Conservation (phyloP, 2,888 invertebrate species). For the Antheraea yamamai region DNA sequence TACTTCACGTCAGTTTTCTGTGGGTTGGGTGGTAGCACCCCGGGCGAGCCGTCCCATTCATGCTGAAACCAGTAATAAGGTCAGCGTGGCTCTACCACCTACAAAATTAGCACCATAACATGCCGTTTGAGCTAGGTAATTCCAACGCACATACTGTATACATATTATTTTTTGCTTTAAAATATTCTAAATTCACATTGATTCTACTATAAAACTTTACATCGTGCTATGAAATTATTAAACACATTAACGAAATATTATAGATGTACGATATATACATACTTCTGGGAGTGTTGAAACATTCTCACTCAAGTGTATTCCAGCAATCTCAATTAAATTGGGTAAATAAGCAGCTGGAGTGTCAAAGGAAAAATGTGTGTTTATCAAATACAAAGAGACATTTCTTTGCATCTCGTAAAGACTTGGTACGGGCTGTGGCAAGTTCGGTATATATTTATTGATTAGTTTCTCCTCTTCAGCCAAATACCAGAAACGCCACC, state of each 20-base stretch:
- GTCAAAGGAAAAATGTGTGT: slow-evolving; percentile 57
- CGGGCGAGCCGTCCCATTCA: too few species aligned
- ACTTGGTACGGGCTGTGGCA: slow-evolving; percentile 38
- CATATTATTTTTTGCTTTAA: too few species aligned
- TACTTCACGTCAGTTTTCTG: too few species aligned
- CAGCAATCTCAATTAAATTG: slow-evolving; percentile 70
- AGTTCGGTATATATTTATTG: slow-evolving; percentile 34
- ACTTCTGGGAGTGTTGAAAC: neutral
- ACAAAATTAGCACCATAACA: neutral
- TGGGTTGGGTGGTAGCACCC: too few species aligned
- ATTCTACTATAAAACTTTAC: neutral
- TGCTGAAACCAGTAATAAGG: too few species aligned
- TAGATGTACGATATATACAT: neutral
- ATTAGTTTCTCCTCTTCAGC: slow-evolving; percentile 36
- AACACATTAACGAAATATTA: neutral
- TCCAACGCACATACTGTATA: too few species aligned
- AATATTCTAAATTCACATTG: neutral
- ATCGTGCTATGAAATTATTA: neutral
- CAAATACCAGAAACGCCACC: slow-evolving; percentile 38
- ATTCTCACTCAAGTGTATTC: slow-evolving; percentile 47
- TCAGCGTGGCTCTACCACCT: too few species aligned
- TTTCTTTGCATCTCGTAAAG: slow-evolving; percentile 41
- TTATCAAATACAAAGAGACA: slow-evolving; percentile 50
- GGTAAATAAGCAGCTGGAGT: slow-evolving; percentile 58
- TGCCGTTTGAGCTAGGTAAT: too few species aligned